Percentiles rank a stretch among this genome's conserved stretches.
phyloP scores from a whole-genome alignment of 2,113 vertebrate genomes.

The Sturnira hondurensis region DNA sequence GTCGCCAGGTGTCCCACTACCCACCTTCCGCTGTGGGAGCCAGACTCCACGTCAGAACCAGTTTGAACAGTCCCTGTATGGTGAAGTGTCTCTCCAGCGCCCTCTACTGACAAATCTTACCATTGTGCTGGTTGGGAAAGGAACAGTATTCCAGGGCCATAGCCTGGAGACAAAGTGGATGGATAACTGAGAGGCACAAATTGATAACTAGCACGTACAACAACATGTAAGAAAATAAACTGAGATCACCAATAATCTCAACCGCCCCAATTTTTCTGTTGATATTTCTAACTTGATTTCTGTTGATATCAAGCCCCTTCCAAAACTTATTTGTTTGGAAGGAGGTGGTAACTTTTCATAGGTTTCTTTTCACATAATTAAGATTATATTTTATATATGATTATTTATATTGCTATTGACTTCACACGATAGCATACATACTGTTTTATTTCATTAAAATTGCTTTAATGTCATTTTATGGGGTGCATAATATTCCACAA shows the following conservation, averaged over 20 bases:
- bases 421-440: not conserved
- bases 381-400: not conserved
- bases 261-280: not conserved
- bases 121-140: not conserved
- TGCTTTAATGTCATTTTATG: not conserved
- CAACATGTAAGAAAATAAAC: not conserved
- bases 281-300: not conserved
- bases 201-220: not conserved
- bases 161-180: not conserved
- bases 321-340: not conserved
- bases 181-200: not conserved
- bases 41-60: not conserved
- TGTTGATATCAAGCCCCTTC: not conserved
- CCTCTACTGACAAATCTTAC: slow-evolving; percentile 38
- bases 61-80: not conserved
- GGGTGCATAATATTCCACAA: slow-evolving; percentile 25
- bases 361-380: not conserved
- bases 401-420: not conserved
- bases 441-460: not conserved
- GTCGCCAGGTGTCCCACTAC: not conserved
- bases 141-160: not conserved
- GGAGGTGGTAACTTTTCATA: not conserved
- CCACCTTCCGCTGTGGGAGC: not conserved
- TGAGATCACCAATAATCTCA: not conserved
- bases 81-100: slow-evolving; percentile 29